Evolutionary conservation across 2,797 vertebrate species (phyloP).

Genomic region (Sparidentex hasta): DNA sequence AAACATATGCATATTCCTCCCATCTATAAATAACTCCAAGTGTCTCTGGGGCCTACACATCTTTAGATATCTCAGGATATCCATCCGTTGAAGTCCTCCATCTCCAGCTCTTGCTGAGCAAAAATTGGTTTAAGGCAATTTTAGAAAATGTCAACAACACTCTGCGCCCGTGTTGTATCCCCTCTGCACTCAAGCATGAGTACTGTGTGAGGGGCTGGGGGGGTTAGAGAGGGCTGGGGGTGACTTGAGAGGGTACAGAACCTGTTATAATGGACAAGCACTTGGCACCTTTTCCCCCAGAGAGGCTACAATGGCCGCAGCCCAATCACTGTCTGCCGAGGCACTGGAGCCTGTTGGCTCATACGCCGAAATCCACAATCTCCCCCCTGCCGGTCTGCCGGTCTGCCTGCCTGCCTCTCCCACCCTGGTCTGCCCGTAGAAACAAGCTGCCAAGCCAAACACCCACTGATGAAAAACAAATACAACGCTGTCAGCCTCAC

Average conservation of each 20-base stretch:
- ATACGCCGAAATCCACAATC: constrained; percentile 37
- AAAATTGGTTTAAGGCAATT: constrained; percentile 72
- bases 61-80: constrained; percentile 21
- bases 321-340: constrained; percentile 62
- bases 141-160: constrained; percentile 77
- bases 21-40: not conserved
- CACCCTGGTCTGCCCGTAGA: constrained; percentile 27
- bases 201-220: constrained; percentile 10
- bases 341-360: constrained; percentile 45
- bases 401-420: constrained; percentile 19
- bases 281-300: constrained; percentile 69
- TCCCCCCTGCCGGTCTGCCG: constrained; percentile 4
- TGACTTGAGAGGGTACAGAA: constrained; percentile 61
- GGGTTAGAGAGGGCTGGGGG: not conserved
- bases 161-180: constrained; percentile 40
- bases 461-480: constrained; percentile 75
- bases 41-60: not conserved
- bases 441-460: constrained; percentile 72
- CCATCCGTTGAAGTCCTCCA: constrained; percentile 28
- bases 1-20: not conserved
- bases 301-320: constrained; percentile 52
- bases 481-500: constrained; percentile 46
- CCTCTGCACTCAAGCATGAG: constrained; percentile 52
- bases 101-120: constrained; percentile 49
- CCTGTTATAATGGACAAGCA: constrained; percentile 70